Conservation (phyloP, 2,113 vertebrate species). For the Tiliqua scincoides region DNA sequence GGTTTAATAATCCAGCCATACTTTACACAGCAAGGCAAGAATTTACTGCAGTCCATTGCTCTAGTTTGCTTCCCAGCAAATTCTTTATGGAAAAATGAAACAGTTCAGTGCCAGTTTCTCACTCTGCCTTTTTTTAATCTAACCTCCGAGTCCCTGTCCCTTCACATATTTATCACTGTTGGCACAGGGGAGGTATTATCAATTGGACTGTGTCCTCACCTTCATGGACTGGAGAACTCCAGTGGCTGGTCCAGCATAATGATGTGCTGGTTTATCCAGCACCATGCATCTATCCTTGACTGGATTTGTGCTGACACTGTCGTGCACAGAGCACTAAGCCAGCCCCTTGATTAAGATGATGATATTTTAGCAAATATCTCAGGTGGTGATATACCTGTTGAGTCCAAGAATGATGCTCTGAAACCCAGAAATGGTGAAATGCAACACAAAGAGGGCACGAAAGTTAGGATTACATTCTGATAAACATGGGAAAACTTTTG, state of each 20-base stretch:
- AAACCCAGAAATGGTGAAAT: constrained; percentile 6
- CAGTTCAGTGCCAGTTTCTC: background rate
- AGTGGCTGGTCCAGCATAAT: too few species aligned
- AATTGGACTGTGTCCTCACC: background rate
- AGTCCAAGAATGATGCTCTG: constrained; percentile 5
- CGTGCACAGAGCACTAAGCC: background rate
- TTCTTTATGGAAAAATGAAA: background rate
- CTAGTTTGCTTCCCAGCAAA: background rate
- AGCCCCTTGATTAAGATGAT: background rate
- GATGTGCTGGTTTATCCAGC: background rate
- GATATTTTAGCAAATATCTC: background rate
- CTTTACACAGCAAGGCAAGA: background rate
- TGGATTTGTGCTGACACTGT: background rate
- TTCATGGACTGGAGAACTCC: background rate
- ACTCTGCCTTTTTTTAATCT: background rate
- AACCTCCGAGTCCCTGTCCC: too few species aligned
- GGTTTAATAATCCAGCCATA: background rate
- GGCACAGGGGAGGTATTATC: background rate
- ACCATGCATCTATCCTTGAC: background rate
- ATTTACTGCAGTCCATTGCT: background rate
- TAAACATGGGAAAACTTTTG: background rate
- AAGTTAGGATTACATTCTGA: background rate
- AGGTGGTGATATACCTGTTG: background rate
- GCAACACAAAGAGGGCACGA: background rate
- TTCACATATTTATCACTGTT: background rate